Base-by-base conservation (phyloP, 1,140 invertebrate species). In the Temnothorax nylanderi region DNA sequence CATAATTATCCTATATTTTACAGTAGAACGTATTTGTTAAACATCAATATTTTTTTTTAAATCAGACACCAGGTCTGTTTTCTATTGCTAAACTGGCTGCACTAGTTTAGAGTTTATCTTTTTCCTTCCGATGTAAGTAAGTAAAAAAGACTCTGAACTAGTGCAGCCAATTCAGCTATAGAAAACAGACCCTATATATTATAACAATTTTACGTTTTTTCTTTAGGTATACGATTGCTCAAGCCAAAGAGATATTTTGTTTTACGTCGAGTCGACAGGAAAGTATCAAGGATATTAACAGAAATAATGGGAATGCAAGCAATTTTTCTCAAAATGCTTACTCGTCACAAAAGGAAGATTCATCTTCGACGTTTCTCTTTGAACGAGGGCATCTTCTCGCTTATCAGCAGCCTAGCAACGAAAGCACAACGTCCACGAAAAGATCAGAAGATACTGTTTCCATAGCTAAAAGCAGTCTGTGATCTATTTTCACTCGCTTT, bases 241-340 rank as follows among this genome's bases (percentile, higher is more conserved):
- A 90, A n/a, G 88, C 87, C 16, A 92, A 92, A 21, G 87, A 91
- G 65, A 91, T 93, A 56, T 89, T 92, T 64, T 85, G 86, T 32
- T 81, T 91, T 47, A 76, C 65, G 6, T 47, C 90, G 4, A 81
- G n/a, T 26, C 82, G 32, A 72, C 80, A 88, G 26, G 72, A 64
- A 4, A 86, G 78, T 72, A 65, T 18, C 18, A 71, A 85, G 44
- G 65, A 91, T 72, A 84, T 32, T 7, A 54, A 4, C 1, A 80
- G 41, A 44, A 75, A 62, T 75, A 75, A 47, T 34, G 56, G n/a
- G 60, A 84, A 74, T 60, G 32, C 69, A 34, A 74, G 69, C 56
- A 65, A n/a, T 76, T 78, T 76, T 37, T 10, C 69, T 47, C 84
- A 72, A 58, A 91, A 87, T 37, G 37, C 80, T 34, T 91, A 69